Conservation (phyloP, 1,140 invertebrate species). For the Phortica variegata region DNA sequence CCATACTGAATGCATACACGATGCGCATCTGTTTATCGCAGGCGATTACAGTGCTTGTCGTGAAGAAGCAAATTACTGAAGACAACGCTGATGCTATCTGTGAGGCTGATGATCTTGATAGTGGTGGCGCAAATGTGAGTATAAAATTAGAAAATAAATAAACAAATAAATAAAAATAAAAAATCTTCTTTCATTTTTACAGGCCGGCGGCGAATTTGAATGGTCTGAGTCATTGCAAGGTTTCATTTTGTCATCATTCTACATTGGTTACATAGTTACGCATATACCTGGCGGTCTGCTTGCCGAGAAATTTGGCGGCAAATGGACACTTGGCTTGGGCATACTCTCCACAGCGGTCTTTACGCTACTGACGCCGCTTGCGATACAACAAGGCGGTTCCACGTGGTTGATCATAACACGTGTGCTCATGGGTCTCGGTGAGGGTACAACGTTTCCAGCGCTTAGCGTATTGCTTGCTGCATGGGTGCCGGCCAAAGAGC, state of each 20-base stretch:
- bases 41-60: conserved; percentile 86
- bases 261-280: conserved; percentile 64
- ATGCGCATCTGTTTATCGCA: conserved; percentile 86
- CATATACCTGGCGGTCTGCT: conserved; percentile 66
- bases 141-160: background rate
- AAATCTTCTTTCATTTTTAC: background rate
- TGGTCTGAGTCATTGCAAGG: conserved; percentile 59
- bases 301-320: conserved; percentile 76
- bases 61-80: conserved; percentile 35
- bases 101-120: conserved; percentile 32
- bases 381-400: conserved; percentile 62
- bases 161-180: background rate
- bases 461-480: conserved; percentile 71
- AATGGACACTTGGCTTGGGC: conserved; percentile 72
- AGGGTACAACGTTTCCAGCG: conserved; percentile 78
- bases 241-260: conserved; percentile 63
- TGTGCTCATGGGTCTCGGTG: conserved; percentile 69
- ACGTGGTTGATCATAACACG: conserved; percentile 66
- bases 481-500: conserved; percentile 73
- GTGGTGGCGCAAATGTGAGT: conserved; percentile 6
- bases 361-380: conserved; percentile 69
- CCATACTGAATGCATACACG: conserved; percentile 83
- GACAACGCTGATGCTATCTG: conserved; percentile 26
- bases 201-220: conserved; percentile 26
- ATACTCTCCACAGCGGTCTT: conserved; percentile 74